These are phyloP conservation scores for Rhinogobius similis DNA, from an alignment of 2,113 vertebrate species.

Conservation along the genomic window DNA sequence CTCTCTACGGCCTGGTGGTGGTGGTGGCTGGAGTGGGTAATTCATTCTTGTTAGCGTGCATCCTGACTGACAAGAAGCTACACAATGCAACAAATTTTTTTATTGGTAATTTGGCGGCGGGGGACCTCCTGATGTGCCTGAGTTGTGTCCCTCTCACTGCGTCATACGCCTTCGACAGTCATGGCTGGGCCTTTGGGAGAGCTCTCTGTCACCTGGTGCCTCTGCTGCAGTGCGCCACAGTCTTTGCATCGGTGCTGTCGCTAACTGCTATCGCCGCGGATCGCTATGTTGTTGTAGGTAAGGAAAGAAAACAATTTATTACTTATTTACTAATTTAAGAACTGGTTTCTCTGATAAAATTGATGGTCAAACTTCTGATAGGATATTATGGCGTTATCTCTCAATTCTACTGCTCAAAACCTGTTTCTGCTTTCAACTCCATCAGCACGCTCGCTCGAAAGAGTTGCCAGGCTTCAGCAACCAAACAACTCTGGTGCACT, in stretches of 20 bases:
- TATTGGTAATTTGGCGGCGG: constrained; percentile 79
- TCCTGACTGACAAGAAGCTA: constrained; percentile 77
- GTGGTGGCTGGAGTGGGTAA: constrained; percentile 78
- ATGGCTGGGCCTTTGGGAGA: constrained; percentile 79
- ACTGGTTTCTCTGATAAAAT: no score
- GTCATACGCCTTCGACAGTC: constrained; percentile 78
- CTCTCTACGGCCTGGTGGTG: constrained; percentile 78
- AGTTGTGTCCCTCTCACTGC: constrained; percentile 79
- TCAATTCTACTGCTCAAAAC: no score
- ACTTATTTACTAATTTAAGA: no score
- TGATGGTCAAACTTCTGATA: no score
- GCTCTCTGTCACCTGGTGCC: constrained; percentile 78
- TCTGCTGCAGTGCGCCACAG: constrained; percentile 76
- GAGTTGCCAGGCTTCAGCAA: no score
- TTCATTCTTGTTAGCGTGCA: constrained; percentile 76
- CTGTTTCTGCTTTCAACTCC: no score
- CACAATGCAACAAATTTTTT: constrained; percentile 83
- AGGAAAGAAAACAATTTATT: background rate
- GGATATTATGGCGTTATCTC: no score
- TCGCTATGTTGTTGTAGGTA: constrained; percentile 79
- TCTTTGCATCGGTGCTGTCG: constrained; percentile 79
- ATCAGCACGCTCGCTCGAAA: no score
- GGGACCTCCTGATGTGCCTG: constrained; percentile 82
- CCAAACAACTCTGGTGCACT: no score
- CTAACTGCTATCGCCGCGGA: constrained; percentile 82